phyloP scores from a whole-genome alignment of 2,113 vertebrate genomes.

The Trematocara unimaculatum region DNA sequence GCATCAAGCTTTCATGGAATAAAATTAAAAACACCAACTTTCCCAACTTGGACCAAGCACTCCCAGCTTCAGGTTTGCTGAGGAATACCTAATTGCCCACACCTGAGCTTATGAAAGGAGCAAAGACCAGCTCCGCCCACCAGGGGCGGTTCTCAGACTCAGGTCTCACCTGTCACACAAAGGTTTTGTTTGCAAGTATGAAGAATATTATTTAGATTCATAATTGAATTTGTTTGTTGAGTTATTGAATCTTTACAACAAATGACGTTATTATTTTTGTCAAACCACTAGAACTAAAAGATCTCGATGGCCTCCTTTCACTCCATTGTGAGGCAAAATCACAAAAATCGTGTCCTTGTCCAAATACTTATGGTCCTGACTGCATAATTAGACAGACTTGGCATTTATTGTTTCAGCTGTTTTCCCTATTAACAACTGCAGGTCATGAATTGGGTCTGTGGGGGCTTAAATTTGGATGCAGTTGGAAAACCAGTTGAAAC shows the following conservation, averaged over 20 bases:
- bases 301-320: not conserved
- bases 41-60: too few relatives aligned
- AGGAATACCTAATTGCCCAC: too few relatives aligned
- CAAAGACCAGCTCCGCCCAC: too few relatives aligned
- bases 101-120: too few relatives aligned
- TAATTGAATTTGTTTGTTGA: not conserved
- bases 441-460: not conserved
- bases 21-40: too few relatives aligned
- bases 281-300: not conserved
- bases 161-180: not conserved
- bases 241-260: not conserved
- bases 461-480: conserved; percentile 23
- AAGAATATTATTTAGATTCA: not conserved
- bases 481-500: conserved; percentile 24
- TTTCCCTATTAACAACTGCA: not conserved
- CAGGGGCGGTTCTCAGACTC: too few relatives aligned
- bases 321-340: not conserved
- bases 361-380: not conserved
- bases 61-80: too few relatives aligned
- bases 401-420: conserved; percentile 1
- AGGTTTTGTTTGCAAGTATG: not conserved
- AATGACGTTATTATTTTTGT: not conserved
- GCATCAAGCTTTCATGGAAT: too few relatives aligned
- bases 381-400: not conserved
- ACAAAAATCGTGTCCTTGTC: not conserved